Evolutionary conservation across 2,888 invertebrate species (phyloP).

Genomic region (Petrophora chlorosata): DNA sequence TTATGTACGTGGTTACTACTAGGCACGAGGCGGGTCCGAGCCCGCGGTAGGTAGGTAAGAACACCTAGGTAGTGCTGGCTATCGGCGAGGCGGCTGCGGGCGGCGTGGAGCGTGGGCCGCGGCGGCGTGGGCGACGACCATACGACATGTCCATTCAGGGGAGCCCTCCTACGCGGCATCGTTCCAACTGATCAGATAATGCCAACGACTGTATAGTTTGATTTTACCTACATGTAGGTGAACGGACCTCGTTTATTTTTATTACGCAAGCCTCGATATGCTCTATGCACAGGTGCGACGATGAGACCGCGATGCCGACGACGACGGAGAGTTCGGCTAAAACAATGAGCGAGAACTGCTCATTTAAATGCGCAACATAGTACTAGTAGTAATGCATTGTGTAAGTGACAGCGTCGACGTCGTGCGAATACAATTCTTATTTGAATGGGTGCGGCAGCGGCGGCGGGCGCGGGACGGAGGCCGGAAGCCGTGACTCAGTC

Average conservation of each 20-base stretch:
- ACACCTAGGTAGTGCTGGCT: slow-evolving; percentile 40
- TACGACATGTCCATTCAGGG: slow-evolving; percentile 72
- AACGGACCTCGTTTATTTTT: slow-evolving; percentile 27
- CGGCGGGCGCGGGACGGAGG: slow-evolving; percentile 46
- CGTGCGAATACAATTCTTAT: slow-evolving; percentile 73
- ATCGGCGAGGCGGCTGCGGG: slow-evolving; percentile 13
- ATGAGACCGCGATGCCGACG: slow-evolving; percentile 24
- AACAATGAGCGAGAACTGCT: slow-evolving; percentile 42
- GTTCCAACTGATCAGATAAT: slow-evolving; percentile 61
- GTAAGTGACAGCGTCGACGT: slow-evolving; percentile 49
- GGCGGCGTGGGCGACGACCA: slow-evolving; percentile 43
- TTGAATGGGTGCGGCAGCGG: slow-evolving; percentile 57
- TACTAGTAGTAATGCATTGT: slow-evolving; percentile 53
- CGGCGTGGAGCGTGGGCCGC: slow-evolving; percentile 13
- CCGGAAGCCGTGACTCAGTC: slow-evolving; percentile 76
- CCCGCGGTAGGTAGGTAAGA: slow-evolving; percentile 38
- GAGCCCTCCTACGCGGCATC: slow-evolving; percentile 62
- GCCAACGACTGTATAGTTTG: slow-evolving; percentile 53
- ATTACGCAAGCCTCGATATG: slow-evolving; percentile 40
- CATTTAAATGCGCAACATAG: slow-evolving; percentile 48
- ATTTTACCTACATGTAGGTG: slow-evolving; percentile 50
- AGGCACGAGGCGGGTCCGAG: slow-evolving; percentile 16
- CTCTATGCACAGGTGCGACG: slow-evolving; percentile 33
- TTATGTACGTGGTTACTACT: slow-evolving; percentile 4
- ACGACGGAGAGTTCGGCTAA: slow-evolving; percentile 34